Conservation (phyloP, 2,113 vertebrate species). For the Eolophus roseicapilla region DNA sequence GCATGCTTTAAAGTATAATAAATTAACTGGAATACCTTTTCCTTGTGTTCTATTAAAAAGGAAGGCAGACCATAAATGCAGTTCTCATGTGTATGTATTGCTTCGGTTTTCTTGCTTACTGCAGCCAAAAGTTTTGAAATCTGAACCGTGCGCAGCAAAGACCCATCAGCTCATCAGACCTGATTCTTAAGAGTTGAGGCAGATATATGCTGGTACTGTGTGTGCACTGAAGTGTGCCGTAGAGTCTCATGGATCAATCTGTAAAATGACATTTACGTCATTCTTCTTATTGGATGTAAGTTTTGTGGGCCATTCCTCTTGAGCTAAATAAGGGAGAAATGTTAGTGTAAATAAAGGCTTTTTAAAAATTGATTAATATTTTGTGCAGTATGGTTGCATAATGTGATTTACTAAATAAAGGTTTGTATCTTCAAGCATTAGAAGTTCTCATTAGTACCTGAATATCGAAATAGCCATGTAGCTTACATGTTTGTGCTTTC, state of each 20-base stretch:
- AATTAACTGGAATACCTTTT: background rate
- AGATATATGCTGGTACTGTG: background rate
- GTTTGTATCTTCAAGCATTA: background rate
- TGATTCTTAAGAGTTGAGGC: background rate
- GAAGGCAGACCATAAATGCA: background rate
- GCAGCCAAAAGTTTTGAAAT: background rate
- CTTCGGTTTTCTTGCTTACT: background rate
- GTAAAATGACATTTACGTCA: background rate
- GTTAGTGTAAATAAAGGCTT: background rate
- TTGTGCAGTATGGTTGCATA: background rate
- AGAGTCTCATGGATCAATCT: background rate
- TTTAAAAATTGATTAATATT: background rate
- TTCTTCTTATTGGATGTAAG: background rate
- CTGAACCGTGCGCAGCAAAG: background rate
- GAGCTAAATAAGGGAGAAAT: background rate
- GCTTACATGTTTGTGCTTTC: background rate
- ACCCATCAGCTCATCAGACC: background rate
- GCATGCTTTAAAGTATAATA: background rate
- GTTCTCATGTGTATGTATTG: background rate
- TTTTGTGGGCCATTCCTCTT: background rate
- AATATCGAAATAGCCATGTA: background rate
- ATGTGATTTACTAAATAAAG: background rate
- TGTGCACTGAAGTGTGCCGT: background rate
- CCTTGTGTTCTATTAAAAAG: background rate
- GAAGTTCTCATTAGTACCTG: background rate